Conservation (phyloP, 2,797 vertebrate genomes). For the Molossus molossus region DNA sequence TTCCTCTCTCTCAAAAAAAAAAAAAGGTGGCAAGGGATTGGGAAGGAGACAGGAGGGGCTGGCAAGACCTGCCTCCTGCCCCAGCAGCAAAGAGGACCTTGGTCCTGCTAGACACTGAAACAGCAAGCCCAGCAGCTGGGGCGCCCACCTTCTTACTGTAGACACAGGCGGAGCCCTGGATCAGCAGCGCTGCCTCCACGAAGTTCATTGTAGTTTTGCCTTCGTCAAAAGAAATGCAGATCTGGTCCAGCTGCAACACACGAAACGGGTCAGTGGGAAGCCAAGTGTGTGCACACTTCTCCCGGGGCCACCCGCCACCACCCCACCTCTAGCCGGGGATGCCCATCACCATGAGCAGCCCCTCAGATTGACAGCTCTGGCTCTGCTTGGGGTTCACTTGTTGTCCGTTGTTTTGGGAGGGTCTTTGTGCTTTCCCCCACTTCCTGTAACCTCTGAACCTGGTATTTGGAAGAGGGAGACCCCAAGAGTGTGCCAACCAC, state of each 20-base stretch:
- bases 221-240: slow-evolving; percentile 96
- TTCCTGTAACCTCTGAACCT: neutral
- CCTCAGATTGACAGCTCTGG: neutral
- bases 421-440: neutral
- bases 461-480: neutral
- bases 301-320: neutral
- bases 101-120: rapidly evolving
- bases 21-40: neutral
- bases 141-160: slow-evolving; percentile 96
- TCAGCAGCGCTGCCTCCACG: slow-evolving; percentile 95
- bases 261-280: rapidly evolving
- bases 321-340: neutral
- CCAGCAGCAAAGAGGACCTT: neutral
- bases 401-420: neutral
- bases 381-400: neutral
- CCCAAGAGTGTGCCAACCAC: neutral
- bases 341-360: no score
- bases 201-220: slow-evolving; percentile 97
- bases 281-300: rapidly evolving
- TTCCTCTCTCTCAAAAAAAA: no score
- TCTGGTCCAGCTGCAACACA: slow-evolving; percentile 93
- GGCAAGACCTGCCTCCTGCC: neutral
- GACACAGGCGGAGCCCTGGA: slow-evolving; percentile 96
- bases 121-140: neutral
- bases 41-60: neutral